A percentile compares a stretch with the other conserved stretches of the same genome.
These are phyloP conservation scores for Bryconaethiops microstoma DNA, from an alignment of 2,797 vertebrate species.

Conservation along the genomic window DNA sequence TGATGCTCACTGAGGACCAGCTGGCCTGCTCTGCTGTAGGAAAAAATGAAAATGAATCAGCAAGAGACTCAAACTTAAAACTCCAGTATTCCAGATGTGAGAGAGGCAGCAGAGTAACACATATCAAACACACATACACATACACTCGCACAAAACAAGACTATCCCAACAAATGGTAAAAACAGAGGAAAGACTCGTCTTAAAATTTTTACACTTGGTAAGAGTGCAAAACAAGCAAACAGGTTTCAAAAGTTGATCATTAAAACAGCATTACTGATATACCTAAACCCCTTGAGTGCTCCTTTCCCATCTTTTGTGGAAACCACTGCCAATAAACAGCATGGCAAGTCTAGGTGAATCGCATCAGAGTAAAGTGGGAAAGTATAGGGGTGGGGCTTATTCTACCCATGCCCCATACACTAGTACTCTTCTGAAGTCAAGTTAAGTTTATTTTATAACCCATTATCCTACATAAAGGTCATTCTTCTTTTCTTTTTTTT, in stretches of 20 bases:
- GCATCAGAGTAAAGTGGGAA: neutral
- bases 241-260: no score
- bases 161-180: neutral
- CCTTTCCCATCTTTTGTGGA: neutral
- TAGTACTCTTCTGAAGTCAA: no score
- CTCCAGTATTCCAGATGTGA: constrained; percentile 60
- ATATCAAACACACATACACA: constrained; percentile 33
- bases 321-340: neutral
- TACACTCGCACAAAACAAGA: constrained; percentile 43
- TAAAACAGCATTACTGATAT: no score
- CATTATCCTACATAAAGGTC: no score
- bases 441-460: no score
- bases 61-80: constrained; percentile 54
- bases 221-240: neutral
- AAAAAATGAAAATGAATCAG: constrained; percentile 61
- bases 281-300: no score
- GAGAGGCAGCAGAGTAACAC: constrained; percentile 19
- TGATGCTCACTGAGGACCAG: constrained; percentile 44
- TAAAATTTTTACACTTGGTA: neutral
- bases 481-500: no score
- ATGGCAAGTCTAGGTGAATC: neutral
- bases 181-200: neutral
- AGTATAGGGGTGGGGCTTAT: neutral
- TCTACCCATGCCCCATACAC: neutral
- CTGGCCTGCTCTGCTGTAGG: constrained; percentile 46